phyloP scores from a whole-genome alignment of 2,888 invertebrate species.

The Bibio marci region DNA sequence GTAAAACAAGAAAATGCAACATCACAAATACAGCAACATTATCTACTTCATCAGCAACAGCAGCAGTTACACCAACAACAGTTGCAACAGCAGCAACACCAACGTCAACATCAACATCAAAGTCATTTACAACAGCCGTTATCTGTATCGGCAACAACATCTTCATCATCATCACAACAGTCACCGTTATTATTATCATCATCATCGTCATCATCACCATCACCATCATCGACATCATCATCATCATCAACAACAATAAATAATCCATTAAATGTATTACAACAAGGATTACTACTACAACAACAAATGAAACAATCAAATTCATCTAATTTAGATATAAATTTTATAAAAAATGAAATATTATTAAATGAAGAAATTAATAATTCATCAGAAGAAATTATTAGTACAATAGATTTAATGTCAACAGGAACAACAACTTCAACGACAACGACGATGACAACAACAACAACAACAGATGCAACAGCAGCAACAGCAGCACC shows the following conservation, averaged over 20 bases:
- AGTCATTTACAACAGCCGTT: slow-evolving; percentile 4
- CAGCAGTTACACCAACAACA: not conserved
- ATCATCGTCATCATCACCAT: not conserved
- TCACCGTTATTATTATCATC: not conserved
- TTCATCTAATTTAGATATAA: no score
- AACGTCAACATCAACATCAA: slow-evolving; percentile 5
- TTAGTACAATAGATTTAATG: no score
- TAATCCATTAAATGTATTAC: not conserved
- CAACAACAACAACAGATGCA: slow-evolving; percentile 1
- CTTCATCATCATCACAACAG: not conserved
- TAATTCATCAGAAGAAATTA: no score
- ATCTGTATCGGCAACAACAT: not conserved
- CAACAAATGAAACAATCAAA: slow-evolving; percentile 2
- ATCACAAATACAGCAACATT: not conserved
- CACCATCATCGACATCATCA: not conserved
- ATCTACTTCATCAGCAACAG: not conserved
- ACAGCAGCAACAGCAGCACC: no score
- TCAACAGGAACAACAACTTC: slow-evolving; percentile 6
- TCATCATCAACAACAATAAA: not conserved
- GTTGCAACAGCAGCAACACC: slow-evolving; percentile 6
- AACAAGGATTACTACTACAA: not conserved
- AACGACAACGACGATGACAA: slow-evolving; percentile 7
- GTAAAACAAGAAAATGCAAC: not conserved
- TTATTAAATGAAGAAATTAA: no score
- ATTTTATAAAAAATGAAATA: no score